Percentiles rank a stretch among this genome's conserved stretches.
Evolutionary conservation across 2,113 vertebrate species (phyloP).

Genomic region (Cebidichthys violaceus): DNA sequence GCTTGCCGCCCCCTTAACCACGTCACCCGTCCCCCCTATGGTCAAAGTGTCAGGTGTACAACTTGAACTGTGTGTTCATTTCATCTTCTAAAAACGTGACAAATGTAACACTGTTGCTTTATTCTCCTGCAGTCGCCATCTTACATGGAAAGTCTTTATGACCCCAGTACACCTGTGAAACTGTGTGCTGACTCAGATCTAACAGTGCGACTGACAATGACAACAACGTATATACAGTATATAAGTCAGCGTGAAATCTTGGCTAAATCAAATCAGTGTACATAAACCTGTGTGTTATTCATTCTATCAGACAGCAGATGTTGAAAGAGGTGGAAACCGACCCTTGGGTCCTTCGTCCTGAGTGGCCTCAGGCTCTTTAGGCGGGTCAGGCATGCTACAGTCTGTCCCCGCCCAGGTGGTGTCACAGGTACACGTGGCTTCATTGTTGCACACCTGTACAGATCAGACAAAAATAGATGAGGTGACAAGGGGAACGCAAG

Average conservation of each 20-base stretch:
- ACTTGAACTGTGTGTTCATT: constrained; percentile 38
- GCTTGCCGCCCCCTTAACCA: constrained; percentile 35
- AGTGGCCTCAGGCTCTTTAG: constrained; percentile 85
- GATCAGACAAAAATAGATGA: constrained; percentile 40
- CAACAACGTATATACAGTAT: constrained; percentile 33
- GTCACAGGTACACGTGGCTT: constrained; percentile 97
- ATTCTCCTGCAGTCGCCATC: constrained; percentile 20
- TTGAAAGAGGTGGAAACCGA: constrained; percentile 85
- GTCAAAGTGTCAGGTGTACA: constrained; percentile 42
- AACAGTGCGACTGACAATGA: constrained; percentile 35
- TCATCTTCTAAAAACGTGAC: constrained; percentile 37
- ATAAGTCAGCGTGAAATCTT: constrained; percentile 21
- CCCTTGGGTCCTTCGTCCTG: constrained; percentile 94
- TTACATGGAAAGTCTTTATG: constrained; percentile 24
- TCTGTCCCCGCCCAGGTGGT: constrained; percentile 97
- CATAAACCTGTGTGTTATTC: constrained; percentile 15
- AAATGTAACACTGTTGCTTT: constrained; percentile 41
- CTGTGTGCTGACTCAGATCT: constrained; percentile 39
- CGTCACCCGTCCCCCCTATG: constrained; percentile 26
- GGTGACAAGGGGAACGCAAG: not conserved
- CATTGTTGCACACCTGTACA: constrained; percentile 95
- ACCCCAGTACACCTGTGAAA: constrained; percentile 40
- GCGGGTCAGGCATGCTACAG: constrained; percentile 96
- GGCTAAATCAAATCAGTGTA: constrained; percentile 28
- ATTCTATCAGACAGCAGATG: constrained; percentile 21